phyloP scores from a whole-genome alignment of 2,888 invertebrate genomes.

The Cistogaster globosa region DNA sequence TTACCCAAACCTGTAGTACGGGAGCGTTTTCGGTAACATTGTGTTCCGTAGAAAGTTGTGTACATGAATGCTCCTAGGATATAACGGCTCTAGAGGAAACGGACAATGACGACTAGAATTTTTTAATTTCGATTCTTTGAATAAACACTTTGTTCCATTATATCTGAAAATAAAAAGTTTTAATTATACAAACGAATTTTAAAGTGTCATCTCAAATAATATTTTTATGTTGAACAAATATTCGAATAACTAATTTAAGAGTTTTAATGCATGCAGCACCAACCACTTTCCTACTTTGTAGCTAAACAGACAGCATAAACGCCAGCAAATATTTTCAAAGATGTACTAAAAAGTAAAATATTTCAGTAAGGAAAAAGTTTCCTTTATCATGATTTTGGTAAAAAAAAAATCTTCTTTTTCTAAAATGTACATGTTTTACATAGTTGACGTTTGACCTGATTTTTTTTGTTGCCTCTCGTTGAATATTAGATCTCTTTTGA shows the following conservation, averaged over 20 bases:
- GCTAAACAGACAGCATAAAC: not conserved
- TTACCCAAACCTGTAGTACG: too few species aligned
- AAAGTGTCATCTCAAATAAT: too few species aligned
- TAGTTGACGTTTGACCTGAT: slow-evolving; percentile 67
- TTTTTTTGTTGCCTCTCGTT: slow-evolving; percentile 28
- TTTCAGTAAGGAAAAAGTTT: slow-evolving; percentile 51
- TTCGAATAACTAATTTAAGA: not conserved
- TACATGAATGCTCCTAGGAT: too few species aligned
- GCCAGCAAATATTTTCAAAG: slow-evolving; percentile 35
- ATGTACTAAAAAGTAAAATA: not conserved
- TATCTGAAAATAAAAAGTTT: not conserved
- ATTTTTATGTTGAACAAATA: not conserved
- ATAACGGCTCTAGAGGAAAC: too few species aligned
- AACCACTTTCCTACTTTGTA: not conserved
- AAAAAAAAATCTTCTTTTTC: slow-evolving; percentile 22
- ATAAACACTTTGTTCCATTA: too few species aligned
- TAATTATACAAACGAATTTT: not conserved
- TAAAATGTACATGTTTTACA: slow-evolving; percentile 42
- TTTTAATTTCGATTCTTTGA: too few species aligned
- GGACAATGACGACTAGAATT: too few species aligned
- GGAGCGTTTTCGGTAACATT: too few species aligned
- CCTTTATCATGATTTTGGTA: slow-evolving; percentile 54
- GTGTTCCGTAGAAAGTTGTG: too few species aligned
- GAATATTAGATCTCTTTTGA: slow-evolving; percentile 33
- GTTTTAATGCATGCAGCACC: not conserved